Evolutionary conservation across 2,113 vertebrate genomes (phyloP), one percentile per base, ranked within the genome.

Genomic region (Corvus cornix): DNA sequence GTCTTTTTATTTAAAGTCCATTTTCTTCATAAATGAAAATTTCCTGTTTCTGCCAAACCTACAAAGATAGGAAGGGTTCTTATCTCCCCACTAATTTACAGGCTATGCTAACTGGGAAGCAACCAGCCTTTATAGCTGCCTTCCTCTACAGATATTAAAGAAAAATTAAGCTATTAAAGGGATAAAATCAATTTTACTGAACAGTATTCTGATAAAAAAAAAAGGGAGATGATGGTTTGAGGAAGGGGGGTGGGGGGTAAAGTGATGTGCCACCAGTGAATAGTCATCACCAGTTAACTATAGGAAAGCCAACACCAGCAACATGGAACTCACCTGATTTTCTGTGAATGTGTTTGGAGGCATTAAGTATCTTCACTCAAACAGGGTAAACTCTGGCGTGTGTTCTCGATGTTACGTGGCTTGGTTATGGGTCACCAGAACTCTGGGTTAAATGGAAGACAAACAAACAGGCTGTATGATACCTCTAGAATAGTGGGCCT

Each of bases 21-120:
- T 95, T 89, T 91, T 73, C 83, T 96, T 95, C 80, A 93, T 77
- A 84, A 90, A 94, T 93, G 53, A 66, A 90, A 83, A 92, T 90
- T 93, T 97, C 90, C 84, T 93, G 74, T 93, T 91, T 95, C 90
- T 95, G 79, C 62, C 49, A 83, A 76, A 69, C 27, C 33, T 63
- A 60, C 18, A 49, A 90, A 96, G 68, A 86, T 63, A 94, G 35
- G n/a, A 39, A 82, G 24, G 9, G 13, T 52, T 79, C 88, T 97
- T 96, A 94, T 82, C 83, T 82, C 23, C 35, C 64, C 9, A 8
- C 44, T 64, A 63, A 60, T 20, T 86, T 64, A 87, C 37, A 33
- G 84, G 13, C 46, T 75, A 12, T 1, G 3, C 11, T 89, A 74
- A 76, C 87, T 70, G 55, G 30, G 70, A 95, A 72, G 27, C 16